These are phyloP conservation scores for Villa cingulata DNA, from an alignment of 2,888 invertebrate species.

Conservation along the genomic window DNA sequence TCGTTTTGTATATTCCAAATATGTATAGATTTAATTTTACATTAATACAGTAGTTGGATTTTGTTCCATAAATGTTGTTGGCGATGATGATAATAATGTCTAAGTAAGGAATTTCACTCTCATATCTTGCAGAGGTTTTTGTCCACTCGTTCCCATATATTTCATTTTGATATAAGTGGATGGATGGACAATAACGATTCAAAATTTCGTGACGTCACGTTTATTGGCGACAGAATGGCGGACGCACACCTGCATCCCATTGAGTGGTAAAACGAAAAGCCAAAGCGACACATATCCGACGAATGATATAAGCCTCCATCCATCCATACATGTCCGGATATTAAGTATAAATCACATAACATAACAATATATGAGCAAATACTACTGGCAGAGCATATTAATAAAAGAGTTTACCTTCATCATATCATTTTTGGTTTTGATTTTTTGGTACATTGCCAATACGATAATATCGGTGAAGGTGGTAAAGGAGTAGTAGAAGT, in stretches of 20 bases:
- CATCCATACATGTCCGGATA: not conserved
- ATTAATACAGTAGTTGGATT: too few relatives aligned
- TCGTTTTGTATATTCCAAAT: too few relatives aligned
- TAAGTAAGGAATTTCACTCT: too few relatives aligned
- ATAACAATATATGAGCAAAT: not conserved
- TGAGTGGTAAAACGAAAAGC: slow-evolving; percentile 11
- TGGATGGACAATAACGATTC: slow-evolving; percentile 1
- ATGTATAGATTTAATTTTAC: too few relatives aligned
- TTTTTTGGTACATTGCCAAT: not conserved
- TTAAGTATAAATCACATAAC: not conserved
- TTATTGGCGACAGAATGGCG: slow-evolving; percentile 13
- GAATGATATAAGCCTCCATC: not conserved
- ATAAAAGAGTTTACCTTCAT: not conserved
- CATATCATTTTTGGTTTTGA: not conserved
- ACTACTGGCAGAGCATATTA: not conserved
- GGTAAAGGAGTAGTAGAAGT: too few relatives aligned
- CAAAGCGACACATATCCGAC: slow-evolving; percentile 9
- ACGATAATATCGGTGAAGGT: too few relatives aligned
- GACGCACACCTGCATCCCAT: slow-evolving; percentile 15
- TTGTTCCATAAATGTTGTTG: too few relatives aligned
- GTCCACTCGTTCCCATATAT: too few relatives aligned
- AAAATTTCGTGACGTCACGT: slow-evolving; percentile 6
- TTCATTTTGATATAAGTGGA: not conserved
- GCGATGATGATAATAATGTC: too few relatives aligned
- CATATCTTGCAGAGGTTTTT: too few relatives aligned